Evolutionary conservation across 2,797 vertebrate genomes (phyloP).

Genomic region (Notolepis coatsorum): DNA sequence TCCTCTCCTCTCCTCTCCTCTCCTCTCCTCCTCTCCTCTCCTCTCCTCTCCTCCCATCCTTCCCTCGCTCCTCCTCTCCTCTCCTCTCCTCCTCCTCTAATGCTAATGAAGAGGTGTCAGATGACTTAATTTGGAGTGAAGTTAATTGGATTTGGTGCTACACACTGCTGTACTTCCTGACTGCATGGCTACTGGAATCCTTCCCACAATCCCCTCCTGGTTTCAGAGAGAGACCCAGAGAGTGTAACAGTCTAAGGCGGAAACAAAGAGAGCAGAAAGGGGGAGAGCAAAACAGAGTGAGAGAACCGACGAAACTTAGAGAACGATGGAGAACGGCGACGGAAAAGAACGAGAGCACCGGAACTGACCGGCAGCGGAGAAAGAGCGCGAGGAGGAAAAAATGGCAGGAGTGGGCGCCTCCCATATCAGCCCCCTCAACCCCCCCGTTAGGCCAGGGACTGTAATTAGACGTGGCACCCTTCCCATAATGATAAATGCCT

Average conservation of each 20-base stretch:
- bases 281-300: background rate
- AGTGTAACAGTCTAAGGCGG: background rate
- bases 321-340: slow-evolving; percentile 26
- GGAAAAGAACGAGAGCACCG: background rate
- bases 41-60: too few species aligned
- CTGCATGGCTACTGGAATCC: too few species aligned
- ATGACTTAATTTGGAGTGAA: slow-evolving; percentile 89
- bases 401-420: slow-evolving; percentile 56
- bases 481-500: slow-evolving; percentile 94
- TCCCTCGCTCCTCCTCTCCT: background rate
- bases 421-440: slow-evolving; percentile 79
- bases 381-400: slow-evolving; percentile 17
- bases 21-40: slow-evolving; percentile 13
- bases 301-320: slow-evolving; percentile 26
- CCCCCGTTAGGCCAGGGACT: slow-evolving; percentile 92
- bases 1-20: slow-evolving; percentile 5
- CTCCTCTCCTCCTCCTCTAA: slow-evolving; percentile 65
- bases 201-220: slow-evolving; percentile 80
- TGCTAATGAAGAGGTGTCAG: slow-evolving; percentile 88
- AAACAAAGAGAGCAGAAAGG: slow-evolving; percentile 19
- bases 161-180: slow-evolving; percentile 87
- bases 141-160: slow-evolving; percentile 94
- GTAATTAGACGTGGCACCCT: slow-evolving; percentile 99
- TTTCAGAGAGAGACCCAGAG: slow-evolving; percentile 70
- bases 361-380: background rate